Evolutionary conservation across 2,888 invertebrate species (phyloP), one percentile per base, ranked within the genome.

Genomic region (Lasioglossum zephyrum): DNA sequence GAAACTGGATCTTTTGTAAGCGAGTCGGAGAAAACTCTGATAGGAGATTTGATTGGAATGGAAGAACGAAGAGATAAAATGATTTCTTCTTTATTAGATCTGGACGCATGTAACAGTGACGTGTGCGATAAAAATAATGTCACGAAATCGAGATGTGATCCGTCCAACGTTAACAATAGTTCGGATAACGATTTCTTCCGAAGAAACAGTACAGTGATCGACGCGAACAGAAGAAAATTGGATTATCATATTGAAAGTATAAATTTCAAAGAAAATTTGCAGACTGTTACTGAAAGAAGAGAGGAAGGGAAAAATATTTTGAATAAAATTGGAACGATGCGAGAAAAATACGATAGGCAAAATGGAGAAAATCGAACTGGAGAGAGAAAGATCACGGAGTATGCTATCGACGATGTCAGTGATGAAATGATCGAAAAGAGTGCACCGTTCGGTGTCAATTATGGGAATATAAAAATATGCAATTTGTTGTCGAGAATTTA

Each of bases 401-500:
- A 73, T 4, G n/a, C 44, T 16, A 39, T 73, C 2, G 22, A 69
- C 6, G 31, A 77, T 11, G 1, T 1, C 0, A 60, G 5, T 22
- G 36, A 36, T 3, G 66, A 18, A 57, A 39, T 31, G 36, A n/a
- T 2, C 4, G 22, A 0, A 13, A 22, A 60, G 60, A 26, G 63
- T 4, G 26, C 18, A 4, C 44, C 41, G 22, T 16, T 41, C 5
- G 39, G 0, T 4, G 5, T 57, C 36, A 44, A 76, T 81, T 44
- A 16, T 8, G 31, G 73, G 2, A 18, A 76, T 16, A 22, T 22
- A 0, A 85, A 87, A 13, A 69, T 82, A 60, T 85, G 77, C 13
- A 26, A 79, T 26, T n/a, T 77, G n/a, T 73, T 88, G 47, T 36
- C 36, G 16, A 72, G 47, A 18, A 81, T 87, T 18, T 36, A 81